These are phyloP conservation scores for Agrochola macilenta DNA, from an alignment of 2,888 invertebrate genomes.

Conservation along the genomic window DNA sequence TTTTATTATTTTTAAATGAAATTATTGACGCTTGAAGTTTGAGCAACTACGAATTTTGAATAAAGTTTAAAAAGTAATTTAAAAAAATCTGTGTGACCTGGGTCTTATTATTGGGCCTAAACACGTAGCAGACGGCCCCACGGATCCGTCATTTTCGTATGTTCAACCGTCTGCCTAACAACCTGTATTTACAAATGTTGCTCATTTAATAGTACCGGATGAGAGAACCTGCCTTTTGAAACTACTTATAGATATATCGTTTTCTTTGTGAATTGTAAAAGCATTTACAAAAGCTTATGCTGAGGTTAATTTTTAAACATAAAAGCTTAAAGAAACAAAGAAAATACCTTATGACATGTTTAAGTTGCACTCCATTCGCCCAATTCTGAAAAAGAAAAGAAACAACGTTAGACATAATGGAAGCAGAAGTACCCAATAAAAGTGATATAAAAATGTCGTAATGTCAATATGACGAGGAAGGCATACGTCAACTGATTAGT, in stretches of 20 bases:
- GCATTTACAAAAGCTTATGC: neutral
- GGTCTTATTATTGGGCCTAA: no score
- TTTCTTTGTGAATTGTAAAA: neutral
- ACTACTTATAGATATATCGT: neutral
- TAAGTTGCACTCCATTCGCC: slow-evolving; percentile 67
- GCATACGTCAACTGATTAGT: slow-evolving; percentile 79
- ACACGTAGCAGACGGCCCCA: no score
- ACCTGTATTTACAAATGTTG: no score
- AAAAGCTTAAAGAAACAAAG: slow-evolving; percentile 5
- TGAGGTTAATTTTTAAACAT: neutral
- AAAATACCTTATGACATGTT: slow-evolving; percentile 82
- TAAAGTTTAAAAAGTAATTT: no score
- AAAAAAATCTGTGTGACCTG: no score
- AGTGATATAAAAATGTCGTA: slow-evolving; percentile 79
- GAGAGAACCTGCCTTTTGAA: neutral
- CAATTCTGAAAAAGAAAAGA: slow-evolving; percentile 75
- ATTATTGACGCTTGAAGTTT: no score
- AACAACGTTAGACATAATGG: slow-evolving; percentile 57
- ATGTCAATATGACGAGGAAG: slow-evolving; percentile 79
- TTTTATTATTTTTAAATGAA: no score
- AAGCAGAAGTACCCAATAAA: slow-evolving; percentile 71
- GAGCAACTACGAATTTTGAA: no score
- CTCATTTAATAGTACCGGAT: no score
- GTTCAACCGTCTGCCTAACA: no score
- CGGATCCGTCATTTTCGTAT: no score